Evolutionary conservation across 2,888 invertebrate species (phyloP).

Genomic region (Conomelus anceps): DNA sequence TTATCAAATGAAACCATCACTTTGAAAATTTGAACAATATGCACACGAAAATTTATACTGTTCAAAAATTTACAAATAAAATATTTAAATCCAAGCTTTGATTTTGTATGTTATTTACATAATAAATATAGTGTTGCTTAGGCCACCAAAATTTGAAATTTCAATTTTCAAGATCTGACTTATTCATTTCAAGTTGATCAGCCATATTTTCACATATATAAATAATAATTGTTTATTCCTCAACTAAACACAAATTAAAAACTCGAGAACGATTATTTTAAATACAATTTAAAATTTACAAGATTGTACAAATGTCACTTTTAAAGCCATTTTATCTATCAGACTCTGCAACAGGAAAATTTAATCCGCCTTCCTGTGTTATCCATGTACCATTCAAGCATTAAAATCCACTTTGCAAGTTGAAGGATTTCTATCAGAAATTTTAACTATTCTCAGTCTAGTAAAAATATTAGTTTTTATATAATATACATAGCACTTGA

Average conservation of each 20-base stretch:
- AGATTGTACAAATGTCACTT: not conserved
- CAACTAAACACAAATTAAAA: not conserved
- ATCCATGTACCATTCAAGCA: not conserved
- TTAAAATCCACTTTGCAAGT: not conserved
- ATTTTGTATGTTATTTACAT: not conserved
- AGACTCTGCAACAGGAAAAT: not conserved
- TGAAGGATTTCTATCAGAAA: not conserved
- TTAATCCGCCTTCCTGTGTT: not conserved
- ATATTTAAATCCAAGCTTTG: not conserved
- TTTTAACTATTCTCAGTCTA: not conserved
- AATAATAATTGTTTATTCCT: not conserved
- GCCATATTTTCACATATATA: not conserved
- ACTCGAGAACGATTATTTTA: not conserved
- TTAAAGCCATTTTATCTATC: not conserved
- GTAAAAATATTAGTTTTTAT: not conserved
- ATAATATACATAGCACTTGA: not conserved
- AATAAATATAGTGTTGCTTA: not conserved
- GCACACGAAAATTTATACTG: not conserved
- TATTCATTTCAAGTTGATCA: too few species aligned
- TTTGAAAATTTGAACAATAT: not conserved
- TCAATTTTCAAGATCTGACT: not conserved
- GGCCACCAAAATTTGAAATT: not conserved
- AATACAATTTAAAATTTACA: not conserved
- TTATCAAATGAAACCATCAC: not conserved
- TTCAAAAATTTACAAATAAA: not conserved